These are phyloP conservation scores for Chamaedrilus cognettii DNA, from an alignment of 2,888 invertebrate species.

Conservation along the genomic window DNA sequence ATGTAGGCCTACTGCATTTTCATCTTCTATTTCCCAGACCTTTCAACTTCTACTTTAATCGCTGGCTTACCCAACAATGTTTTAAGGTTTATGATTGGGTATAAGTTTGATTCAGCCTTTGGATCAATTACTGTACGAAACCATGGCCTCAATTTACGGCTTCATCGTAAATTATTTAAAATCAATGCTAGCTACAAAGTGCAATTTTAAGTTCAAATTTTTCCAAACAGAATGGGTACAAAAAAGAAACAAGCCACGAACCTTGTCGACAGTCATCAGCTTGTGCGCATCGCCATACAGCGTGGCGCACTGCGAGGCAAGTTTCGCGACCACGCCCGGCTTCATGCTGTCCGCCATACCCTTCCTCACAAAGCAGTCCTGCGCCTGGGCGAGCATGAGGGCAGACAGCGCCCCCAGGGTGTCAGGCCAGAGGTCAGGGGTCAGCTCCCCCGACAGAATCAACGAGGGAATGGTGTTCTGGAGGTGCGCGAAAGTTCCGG, in stretches of 20 bases:
- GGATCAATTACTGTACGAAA: no score
- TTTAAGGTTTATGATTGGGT: no score
- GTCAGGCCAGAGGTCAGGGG: slow-evolving; percentile 92
- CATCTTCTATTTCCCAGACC: no score
- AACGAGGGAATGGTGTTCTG: slow-evolving; percentile 71
- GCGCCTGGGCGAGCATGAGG: slow-evolving; percentile 96
- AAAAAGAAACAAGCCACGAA: background rate
- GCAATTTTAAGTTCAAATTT: no score
- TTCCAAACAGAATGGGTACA: no score
- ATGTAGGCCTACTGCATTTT: no score
- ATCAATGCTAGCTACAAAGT: no score
- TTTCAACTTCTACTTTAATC: no score
- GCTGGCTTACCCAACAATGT: no score
- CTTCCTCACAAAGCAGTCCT: slow-evolving; percentile 95
- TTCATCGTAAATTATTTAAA: no score
- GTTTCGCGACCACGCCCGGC: slow-evolving; percentile 85
- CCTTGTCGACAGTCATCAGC: slow-evolving; percentile 63
- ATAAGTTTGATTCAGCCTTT: no score
- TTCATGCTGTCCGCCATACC: slow-evolving; percentile 82
- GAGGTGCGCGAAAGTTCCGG: slow-evolving; percentile 85
- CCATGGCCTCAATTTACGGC: no score
- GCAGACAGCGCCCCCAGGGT: slow-evolving; percentile 81
- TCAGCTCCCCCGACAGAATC: slow-evolving; percentile 86
- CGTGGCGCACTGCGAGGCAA: slow-evolving; percentile 91
- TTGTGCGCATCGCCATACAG: slow-evolving; percentile 89